Percentiles rank a stretch among this genome's conserved stretches.
These are phyloP conservation scores for Mobula hypostoma DNA, from an alignment of 2,113 vertebrate species.

Conservation along the genomic window DNA sequence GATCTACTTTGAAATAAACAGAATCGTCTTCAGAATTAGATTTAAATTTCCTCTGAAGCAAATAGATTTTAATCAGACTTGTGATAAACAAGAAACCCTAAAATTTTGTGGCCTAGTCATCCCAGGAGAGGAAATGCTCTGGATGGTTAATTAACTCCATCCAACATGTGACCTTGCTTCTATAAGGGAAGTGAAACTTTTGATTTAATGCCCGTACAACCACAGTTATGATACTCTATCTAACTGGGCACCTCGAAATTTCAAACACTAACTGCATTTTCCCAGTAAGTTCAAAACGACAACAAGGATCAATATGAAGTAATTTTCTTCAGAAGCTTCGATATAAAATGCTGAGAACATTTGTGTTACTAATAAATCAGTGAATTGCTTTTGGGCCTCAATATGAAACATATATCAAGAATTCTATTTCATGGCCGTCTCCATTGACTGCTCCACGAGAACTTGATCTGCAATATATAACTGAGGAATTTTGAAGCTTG, in stretches of 20 bases:
- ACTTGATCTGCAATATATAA: not conserved
- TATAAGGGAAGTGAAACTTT: not conserved
- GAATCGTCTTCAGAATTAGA: constrained; percentile 10
- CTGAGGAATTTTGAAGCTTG: not conserved
- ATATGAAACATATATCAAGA: not conserved
- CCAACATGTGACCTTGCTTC: not conserved
- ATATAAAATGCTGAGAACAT: not conserved
- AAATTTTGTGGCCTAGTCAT: not conserved
- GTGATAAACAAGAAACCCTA: constrained; percentile 20
- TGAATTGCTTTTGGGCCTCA: not conserved
- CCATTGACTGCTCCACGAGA: not conserved
- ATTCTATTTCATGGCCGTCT: not conserved
- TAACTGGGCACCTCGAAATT: not conserved
- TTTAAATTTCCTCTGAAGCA: constrained; percentile 6
- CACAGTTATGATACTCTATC: not conserved
- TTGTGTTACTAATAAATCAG: not conserved
- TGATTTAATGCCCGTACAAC: not conserved
- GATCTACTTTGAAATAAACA: constrained; percentile 29
- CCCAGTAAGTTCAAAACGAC: not conserved
- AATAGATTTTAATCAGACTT: constrained; percentile 34
- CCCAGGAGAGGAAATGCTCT: not conserved
- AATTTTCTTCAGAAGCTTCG: not conserved
- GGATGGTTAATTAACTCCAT: not conserved
- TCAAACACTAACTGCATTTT: not conserved
- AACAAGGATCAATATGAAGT: not conserved